Evolutionary conservation across 2,113 vertebrate species (phyloP).

Genomic region (Antennarius striatus): DNA sequence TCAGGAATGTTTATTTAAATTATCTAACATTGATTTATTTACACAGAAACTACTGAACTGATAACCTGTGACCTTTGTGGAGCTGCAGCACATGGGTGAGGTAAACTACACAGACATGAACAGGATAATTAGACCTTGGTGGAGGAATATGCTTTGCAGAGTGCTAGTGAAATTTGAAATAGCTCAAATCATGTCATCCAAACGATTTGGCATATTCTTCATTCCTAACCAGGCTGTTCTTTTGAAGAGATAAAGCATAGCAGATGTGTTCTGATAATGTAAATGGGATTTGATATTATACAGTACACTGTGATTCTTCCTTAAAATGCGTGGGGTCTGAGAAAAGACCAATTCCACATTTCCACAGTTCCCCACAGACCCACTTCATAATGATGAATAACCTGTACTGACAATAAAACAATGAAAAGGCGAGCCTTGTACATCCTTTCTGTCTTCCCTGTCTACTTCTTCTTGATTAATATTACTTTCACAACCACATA

Average conservation of each 20-base stretch:
- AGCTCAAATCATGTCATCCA: background rate
- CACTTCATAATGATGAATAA: conserved; percentile 1
- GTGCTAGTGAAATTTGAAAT: background rate
- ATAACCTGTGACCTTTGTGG: no score
- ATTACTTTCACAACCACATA: conserved; percentile 47
- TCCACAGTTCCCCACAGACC: background rate
- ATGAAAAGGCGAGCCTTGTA: conserved; percentile 19
- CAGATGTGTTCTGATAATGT: background rate
- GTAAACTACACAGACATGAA: no score
- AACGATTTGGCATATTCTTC: background rate
- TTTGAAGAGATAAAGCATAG: background rate
- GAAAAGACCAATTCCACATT: conserved; percentile 2
- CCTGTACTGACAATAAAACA: conserved; percentile 14
- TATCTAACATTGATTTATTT: no score
- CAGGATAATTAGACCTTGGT: no score
- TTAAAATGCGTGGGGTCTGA: conserved; percentile 9
- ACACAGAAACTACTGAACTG: no score
- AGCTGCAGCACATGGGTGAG: no score
- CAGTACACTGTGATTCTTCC: background rate
- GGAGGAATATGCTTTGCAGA: no score
- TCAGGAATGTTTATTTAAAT: no score
- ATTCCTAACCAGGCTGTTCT: background rate
- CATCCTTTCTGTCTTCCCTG: conserved; percentile 10
- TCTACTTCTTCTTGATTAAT: conserved; percentile 13
- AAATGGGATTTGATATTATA: conserved; percentile 4